Evolutionary conservation across 2,888 invertebrate genomes (phyloP).

Genomic region (Nudaria mundana): DNA sequence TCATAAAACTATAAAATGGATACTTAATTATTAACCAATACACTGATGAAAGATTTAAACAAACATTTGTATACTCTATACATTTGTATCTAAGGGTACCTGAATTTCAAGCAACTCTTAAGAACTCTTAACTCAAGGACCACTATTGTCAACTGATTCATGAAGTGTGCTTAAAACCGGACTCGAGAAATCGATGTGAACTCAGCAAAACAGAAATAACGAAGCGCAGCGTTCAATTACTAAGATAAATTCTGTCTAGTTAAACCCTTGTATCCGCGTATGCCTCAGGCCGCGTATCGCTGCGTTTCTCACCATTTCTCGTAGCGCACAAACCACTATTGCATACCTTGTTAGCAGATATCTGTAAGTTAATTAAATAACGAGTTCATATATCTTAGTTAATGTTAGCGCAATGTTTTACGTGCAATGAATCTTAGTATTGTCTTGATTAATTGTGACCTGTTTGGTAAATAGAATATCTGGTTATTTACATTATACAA

Average conservation of each 20-base stretch:
- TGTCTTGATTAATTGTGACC: slow-evolving; percentile 32
- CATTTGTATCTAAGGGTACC: too few relatives aligned
- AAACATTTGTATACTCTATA: too few relatives aligned
- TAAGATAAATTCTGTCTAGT: slow-evolving; percentile 58
- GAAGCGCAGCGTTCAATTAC: slow-evolving; percentile 47
- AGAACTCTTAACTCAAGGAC: slow-evolving; percentile 15
- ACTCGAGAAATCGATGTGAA: slow-evolving; percentile 22
- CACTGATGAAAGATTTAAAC: too few relatives aligned
- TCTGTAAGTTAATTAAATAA: slow-evolving; percentile 59
- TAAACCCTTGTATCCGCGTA: slow-evolving; percentile 32
- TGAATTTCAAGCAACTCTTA: neutral
- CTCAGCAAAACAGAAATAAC: slow-evolving; percentile 30
- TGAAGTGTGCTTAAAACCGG: slow-evolving; percentile 23
- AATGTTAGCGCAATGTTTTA: slow-evolving; percentile 23
- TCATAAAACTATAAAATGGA: too few relatives aligned
- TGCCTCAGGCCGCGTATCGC: slow-evolving; percentile 39
- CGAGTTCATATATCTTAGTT: slow-evolving; percentile 43
- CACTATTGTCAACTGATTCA: slow-evolving; percentile 25
- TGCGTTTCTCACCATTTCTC: slow-evolving; percentile 36
- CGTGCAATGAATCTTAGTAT: slow-evolving; percentile 15
- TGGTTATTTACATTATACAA: too few relatives aligned
- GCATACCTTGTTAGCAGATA: slow-evolving; percentile 56
- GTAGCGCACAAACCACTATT: slow-evolving; percentile 33
- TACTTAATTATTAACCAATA: too few relatives aligned
- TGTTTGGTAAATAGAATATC: too few relatives aligned